Evolutionary conservation across 2,797 vertebrate species (phyloP), one percentile per base, ranked within the genome.

Genomic region (Lagodon rhomboides): DNA sequence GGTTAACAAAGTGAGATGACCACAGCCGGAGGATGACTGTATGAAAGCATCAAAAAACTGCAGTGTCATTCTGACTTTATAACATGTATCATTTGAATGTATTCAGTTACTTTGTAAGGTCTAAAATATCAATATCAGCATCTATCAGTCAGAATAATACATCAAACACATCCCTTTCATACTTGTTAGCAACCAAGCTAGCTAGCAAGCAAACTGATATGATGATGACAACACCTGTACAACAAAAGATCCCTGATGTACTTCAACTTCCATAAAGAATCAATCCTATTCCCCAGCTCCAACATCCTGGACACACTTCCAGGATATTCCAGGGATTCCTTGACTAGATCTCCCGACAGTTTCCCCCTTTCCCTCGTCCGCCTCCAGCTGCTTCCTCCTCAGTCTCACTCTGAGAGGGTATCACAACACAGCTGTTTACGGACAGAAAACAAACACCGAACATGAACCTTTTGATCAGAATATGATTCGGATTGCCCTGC

Each of bases 261-360:
- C 38, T 5, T 20, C 3, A 30, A 16, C 41, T n/a, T 41, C 46
- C 25, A 9, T 41, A 55, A 23, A 56, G 23, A 23, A 23, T 27
- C 0, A 3, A 44, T 22, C 46, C 16, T 15, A 38, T 17, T 22
- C 43, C 27, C 6, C 3, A 0, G 12, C n/a, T 49, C 15, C 1
- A 7, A 43, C 64, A 60, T 12, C 41, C 25, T 4, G 6, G 16
- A 70, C 1, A 47, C 23, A 46, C 43, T 50, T 80, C 77, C 73
- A 55, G 79, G 79, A 84, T 80, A 46, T 76, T 82, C 75, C 68
- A 80, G 54, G 66, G 79, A 73, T 50, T 71, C 85, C 46, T 75
- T 5, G 16, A 62, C 41, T 12, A 2, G 20, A 13, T 18, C 58
- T 51, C 41, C 54, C 4, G 1, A 62, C 17, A 2, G 3, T 30